Evolutionary conservation across 1,140 invertebrate genomes (phyloP), one percentile per base, ranked within the genome.

Genomic region (Aphaenogaster rudis): DNA sequence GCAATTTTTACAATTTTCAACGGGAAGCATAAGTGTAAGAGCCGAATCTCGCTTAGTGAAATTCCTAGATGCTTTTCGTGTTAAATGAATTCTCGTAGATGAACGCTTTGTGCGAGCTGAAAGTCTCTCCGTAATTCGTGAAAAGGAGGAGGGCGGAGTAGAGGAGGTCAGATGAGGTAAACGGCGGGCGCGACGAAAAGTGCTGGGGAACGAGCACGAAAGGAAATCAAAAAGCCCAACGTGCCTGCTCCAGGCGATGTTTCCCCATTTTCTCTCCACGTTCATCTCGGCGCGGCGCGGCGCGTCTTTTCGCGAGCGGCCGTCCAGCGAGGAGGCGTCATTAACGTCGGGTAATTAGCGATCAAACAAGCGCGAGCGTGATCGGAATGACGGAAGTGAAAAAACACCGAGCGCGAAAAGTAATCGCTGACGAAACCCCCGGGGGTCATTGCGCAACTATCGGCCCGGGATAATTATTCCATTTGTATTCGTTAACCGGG

Each of bases 1-100:
- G 82, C 88, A 80, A 93, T 93, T 93, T 93, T 91, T 93, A 93
- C 93, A 85, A 92, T 93, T 92, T 93, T 90, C 90, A 92, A 89
- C 36, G 64, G 52, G 66, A 78, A 78, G 86, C 66, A 57, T 91
- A 90, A 88, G 28, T 72, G 76, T 88, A 88, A 91, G 78, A 79
- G 63, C 54, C 72, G 36, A 87, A 59, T 88, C 76, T 89, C 84
- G 92, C 88, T 61, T 88, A 92, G 88, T 78, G 54, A 86, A 78
- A 89, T 86, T 82, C 87, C 76, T 93, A 93, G 92, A 76, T 91
- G 93, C 93, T 93, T 93, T 93, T 84, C 79, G 85, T 93, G 93
- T 92, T 77, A 90, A 91, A 42, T 88, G 59, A 91, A 61, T 91
- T 89, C 77, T 90, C 50, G 86, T 93, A 93, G 86, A 28, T n/a